Evolutionary conservation across 2,113 vertebrate genomes (phyloP), one percentile per base, ranked within the genome.

Genomic region (Malurus melanocephalus): DNA sequence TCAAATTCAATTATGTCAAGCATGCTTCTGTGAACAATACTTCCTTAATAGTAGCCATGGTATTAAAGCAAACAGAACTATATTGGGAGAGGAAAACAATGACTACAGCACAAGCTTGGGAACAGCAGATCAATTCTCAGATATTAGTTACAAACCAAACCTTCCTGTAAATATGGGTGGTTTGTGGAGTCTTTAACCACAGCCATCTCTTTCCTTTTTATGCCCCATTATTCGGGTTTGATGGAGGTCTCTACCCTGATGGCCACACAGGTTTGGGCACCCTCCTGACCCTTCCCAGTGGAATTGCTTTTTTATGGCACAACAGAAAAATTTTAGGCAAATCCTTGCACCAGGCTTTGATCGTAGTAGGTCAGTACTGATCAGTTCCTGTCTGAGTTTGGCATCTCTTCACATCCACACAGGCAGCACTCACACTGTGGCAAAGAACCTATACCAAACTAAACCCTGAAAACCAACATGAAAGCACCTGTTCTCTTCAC

Each of bases 11-110:
- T 71, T 42, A 84, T 26, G 38, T 80, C 75, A 79, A 17, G 24
- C 59, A 43, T 46, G 33, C 62, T 75, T 84, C 53, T 84, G 52
- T 80, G 87, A 94, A 71, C 88, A 86, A 42, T 84, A 81, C 80
- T 78, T 93, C 80, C 53, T 74, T 73, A 84, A 65, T 42, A 78
- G 66, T 77, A 93, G 80, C 69, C 62, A 53, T 53, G 32, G 51
- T 56, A 80, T 66, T 88, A 74, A 83, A 93, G 49, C 76, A 80
- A 86, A 86, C 80, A 84, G 80, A 88, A 75, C 74, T 92, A 49
- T 78, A 78, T 9, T 78, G 69, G 73, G 73, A 83, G 35, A 88
- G 77, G 24, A 88, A 75, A 94, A 74, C 61, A 84, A 80, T 80
- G 60, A 46, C 72, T 65, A 17, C 51, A 85, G 30, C n/a, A 73